These are phyloP conservation scores for Oreochromis tanganicae DNA, from an alignment of 2,113 vertebrate species.

Conservation along the genomic window DNA sequence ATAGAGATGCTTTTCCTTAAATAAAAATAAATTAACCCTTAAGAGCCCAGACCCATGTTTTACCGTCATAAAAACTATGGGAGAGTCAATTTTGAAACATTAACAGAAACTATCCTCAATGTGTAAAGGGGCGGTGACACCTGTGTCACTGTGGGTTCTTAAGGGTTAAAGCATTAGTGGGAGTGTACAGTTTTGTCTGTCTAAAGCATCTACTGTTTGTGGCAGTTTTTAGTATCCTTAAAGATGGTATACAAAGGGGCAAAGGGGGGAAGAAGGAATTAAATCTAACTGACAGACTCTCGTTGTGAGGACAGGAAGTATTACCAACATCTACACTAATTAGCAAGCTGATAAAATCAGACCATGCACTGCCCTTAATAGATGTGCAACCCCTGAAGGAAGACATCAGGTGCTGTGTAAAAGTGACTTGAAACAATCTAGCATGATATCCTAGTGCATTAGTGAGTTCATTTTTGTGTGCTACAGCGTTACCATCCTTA, in stretches of 20 bases:
- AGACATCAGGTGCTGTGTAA: not conserved
- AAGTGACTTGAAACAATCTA: not conserved
- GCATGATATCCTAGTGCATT: not conserved
- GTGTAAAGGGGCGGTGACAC: no score
- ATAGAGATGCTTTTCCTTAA: no score
- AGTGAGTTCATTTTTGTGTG: not conserved
- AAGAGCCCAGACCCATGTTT: no score
- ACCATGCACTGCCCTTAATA: not conserved
- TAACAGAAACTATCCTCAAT: no score
- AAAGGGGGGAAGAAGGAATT: not conserved
- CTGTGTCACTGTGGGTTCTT: no score
- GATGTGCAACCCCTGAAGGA: not conserved
- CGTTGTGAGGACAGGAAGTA: not conserved
- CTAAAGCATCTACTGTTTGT: not conserved
- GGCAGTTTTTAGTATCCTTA: not conserved
- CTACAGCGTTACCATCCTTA: not conserved
- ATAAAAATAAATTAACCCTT: no score
- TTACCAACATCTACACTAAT: constrained; percentile 7
- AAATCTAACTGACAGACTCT: not conserved
- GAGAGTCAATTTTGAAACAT: no score
- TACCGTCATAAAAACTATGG: no score
- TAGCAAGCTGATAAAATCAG: not conserved
- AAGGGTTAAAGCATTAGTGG: not conserved
- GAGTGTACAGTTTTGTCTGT: not conserved
- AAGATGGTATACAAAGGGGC: not conserved